phyloP scores from a whole-genome alignment of 1,140 invertebrate genomes.

The Anoplophora glabripennis region DNA sequence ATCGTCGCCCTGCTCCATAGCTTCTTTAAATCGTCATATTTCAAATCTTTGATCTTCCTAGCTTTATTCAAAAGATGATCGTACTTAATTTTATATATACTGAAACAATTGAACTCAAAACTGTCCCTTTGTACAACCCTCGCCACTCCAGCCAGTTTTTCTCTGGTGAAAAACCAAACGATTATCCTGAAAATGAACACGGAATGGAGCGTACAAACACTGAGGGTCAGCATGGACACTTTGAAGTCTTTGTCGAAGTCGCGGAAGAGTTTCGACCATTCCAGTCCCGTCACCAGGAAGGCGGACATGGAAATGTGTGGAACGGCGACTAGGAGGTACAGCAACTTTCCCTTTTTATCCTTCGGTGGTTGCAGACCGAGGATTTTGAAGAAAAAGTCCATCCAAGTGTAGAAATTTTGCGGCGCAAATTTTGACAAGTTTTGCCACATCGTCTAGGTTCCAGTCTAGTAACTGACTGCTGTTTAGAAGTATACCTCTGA shows the following conservation, averaged over 20 bases:
- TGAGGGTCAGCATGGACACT: conserved; percentile 1
- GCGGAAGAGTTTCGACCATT: background rate
- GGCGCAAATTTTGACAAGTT: background rate
- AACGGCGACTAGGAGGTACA: background rate
- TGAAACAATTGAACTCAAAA: conserved; percentile 1
- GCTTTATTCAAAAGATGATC: background rate
- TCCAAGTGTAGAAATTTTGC: conserved; percentile 1
- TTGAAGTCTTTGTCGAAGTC: background rate
- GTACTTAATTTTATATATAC: background rate
- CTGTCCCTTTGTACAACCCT: background rate
- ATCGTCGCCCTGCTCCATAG: background rate
- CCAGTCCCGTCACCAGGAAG: background rate
- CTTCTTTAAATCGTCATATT: background rate
- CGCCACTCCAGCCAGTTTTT: background rate
- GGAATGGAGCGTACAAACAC: background rate
- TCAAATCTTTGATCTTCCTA: background rate
- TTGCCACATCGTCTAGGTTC: background rate
- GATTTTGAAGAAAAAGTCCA: background rate
- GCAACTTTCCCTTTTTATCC: background rate
- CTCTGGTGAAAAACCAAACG: background rate
- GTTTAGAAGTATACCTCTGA: too few species aligned
- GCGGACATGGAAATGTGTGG: background rate
- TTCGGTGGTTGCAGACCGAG: background rate
- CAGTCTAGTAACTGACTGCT: background rate
- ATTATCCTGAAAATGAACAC: background rate